A percentile compares a stretch with the other conserved stretches of the same genome.
phyloP scores from a whole-genome alignment of 1,140 invertebrate genomes.

The Berghia stephanieae region DNA sequence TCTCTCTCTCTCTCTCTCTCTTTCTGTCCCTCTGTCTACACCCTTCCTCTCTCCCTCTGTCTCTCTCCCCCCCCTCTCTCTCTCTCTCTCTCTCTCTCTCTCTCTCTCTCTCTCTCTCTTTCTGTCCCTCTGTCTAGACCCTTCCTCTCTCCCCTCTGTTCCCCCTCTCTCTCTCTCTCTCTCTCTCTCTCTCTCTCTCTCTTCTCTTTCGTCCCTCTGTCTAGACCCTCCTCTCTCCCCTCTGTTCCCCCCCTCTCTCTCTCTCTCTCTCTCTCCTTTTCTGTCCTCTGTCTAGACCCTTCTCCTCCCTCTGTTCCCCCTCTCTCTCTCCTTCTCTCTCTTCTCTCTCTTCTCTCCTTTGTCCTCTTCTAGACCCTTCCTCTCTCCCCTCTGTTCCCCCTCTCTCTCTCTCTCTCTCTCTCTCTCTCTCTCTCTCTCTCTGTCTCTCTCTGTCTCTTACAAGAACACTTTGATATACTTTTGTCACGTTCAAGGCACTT shows the following conservation, averaged over 20 bases:
- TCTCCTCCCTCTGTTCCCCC: too few relatives aligned
- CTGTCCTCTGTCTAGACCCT: background rate
- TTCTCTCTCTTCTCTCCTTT: background rate
- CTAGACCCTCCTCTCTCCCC: background rate
- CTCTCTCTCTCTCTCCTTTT: background rate
- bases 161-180: too few relatives aligned
- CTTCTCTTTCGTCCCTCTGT: too few relatives aligned
- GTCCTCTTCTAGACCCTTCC: background rate
- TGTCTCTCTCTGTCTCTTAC: background rate
- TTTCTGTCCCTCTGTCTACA: too few relatives aligned
- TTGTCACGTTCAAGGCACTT: too few relatives aligned
- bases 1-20: too few relatives aligned
- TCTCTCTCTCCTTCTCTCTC: slow-evolving; percentile 11
- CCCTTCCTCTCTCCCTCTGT: too few relatives aligned
- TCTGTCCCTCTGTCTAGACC: too few relatives aligned
- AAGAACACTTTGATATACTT: too few relatives aligned
- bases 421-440: background rate
- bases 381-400: too few relatives aligned
- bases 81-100: background rate
- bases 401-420: slow-evolving; percentile 1
- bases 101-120: background rate
- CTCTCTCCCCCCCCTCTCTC: background rate
- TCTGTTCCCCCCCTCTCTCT: background rate
- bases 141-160: too few relatives aligned
- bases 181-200: too few relatives aligned